Evolutionary conservation across 2,113 vertebrate genomes (phyloP).

Genomic region (Geococcyx californianus): DNA sequence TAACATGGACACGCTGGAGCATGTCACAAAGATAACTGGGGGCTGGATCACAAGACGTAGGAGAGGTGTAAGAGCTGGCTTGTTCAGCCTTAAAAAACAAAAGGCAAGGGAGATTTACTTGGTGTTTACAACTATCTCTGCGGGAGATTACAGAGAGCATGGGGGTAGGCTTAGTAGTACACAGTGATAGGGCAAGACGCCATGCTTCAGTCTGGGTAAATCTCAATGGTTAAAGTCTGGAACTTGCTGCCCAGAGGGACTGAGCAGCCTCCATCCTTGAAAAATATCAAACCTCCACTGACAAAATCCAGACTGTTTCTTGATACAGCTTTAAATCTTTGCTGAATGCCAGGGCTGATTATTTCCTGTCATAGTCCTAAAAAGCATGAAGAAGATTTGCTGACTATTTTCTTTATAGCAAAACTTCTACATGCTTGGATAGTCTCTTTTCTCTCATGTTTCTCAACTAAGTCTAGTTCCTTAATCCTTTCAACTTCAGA

Average conservation of each 20-base stretch:
- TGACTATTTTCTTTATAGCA: background rate
- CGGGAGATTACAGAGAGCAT: background rate
- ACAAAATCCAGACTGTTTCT: background rate
- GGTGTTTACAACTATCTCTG: background rate
- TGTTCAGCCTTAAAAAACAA: background rate
- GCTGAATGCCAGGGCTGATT: background rate
- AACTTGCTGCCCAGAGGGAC: background rate
- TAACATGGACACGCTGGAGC: background rate
- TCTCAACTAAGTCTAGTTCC: background rate
- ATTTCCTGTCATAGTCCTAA: background rate
- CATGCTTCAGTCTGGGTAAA: background rate
- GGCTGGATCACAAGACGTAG: background rate
- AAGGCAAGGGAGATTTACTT: background rate
- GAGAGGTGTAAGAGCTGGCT: background rate
- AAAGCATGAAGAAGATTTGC: background rate
- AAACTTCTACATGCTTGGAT: background rate
- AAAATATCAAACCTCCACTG: background rate
- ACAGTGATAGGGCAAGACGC: background rate
- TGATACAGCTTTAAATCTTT: background rate
- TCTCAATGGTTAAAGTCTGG: background rate
- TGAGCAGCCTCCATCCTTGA: background rate
- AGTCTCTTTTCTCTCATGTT: background rate
- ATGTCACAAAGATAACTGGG: background rate
- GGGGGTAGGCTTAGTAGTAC: background rate
- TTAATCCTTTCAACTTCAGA: background rate